Evolutionary conservation across 2,113 vertebrate species (phyloP).

Genomic region (Corythaixoides concolor): DNA sequence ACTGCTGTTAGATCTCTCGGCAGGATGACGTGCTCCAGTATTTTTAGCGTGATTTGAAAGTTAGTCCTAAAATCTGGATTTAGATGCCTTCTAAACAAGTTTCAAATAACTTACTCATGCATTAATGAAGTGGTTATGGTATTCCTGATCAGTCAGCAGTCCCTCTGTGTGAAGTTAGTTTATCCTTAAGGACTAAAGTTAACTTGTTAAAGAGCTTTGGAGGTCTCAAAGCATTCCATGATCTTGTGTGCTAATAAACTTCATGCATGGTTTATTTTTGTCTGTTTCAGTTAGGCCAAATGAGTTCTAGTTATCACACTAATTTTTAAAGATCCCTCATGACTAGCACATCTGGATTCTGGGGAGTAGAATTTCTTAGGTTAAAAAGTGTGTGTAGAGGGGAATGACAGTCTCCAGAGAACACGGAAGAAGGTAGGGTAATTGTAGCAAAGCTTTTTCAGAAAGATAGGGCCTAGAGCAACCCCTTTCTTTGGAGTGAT

Average conservation of each 20-base stretch:
- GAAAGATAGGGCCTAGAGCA: not conserved
- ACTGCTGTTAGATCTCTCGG: not conserved
- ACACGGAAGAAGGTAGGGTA: not conserved
- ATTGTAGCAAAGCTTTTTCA: not conserved
- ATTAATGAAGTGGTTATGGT: not conserved
- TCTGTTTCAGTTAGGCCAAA: not conserved
- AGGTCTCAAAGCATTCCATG: not conserved
- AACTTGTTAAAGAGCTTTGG: not conserved
- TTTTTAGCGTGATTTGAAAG: not conserved
- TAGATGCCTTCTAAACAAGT: not conserved
- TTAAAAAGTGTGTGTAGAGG: not conserved
- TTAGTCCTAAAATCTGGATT: not conserved
- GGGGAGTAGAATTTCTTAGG: not conserved
- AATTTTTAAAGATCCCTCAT: not conserved
- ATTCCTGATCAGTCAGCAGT: not conserved
- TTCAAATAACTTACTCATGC: rapidly evolving
- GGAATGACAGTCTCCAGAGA: not conserved
- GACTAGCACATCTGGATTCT: not conserved
- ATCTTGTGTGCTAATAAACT: not conserved
- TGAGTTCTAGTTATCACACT: rapidly evolving
- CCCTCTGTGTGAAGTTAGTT: not conserved
- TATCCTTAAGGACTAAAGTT: not conserved
- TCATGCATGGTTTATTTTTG: not conserved
- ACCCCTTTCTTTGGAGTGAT: not conserved
- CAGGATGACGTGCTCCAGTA: rapidly evolving